These are phyloP conservation scores for Poecile atricapillus DNA, from an alignment of 2,113 vertebrate genomes.

Conservation along the genomic window DNA sequence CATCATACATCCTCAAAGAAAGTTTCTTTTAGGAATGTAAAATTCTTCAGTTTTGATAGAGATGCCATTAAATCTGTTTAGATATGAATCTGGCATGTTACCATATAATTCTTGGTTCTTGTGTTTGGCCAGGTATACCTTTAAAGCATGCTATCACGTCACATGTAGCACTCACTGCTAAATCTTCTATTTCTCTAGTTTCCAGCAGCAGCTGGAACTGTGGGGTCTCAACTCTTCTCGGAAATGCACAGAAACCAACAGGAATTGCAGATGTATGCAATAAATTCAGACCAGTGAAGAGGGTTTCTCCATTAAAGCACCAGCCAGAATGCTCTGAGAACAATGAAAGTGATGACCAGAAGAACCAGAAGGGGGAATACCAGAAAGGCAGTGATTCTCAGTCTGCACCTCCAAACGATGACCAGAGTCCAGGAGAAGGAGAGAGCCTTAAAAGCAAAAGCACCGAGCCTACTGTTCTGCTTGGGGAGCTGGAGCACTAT, in stretches of 20 bases:
- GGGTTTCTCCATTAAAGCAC: constrained; percentile 95
- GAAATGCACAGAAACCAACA: constrained; percentile 86
- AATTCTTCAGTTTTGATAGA: not conserved
- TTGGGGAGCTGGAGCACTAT: constrained; percentile 94
- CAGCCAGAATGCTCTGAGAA: constrained; percentile 89
- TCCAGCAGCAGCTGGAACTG: constrained; percentile 89
- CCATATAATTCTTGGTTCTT: not conserved
- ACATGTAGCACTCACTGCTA: not conserved
- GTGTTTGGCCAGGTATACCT: not conserved
- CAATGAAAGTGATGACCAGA: constrained; percentile 82
- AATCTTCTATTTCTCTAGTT: constrained; percentile 72
- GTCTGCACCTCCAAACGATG: constrained; percentile 48
- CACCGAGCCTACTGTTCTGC: constrained; percentile 59
- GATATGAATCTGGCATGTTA: not conserved
- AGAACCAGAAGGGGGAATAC: constrained; percentile 75
- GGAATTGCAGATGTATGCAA: constrained; percentile 91
- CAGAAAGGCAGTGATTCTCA: constrained; percentile 75
- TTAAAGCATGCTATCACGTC: not conserved
- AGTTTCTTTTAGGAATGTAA: not conserved
- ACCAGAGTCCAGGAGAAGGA: constrained; percentile 59
- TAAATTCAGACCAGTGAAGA: constrained; percentile 95
- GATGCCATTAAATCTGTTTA: not conserved
- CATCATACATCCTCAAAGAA: not conserved
- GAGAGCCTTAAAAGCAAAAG: constrained; percentile 73
- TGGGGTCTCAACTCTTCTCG: constrained; percentile 77